Evolutionary conservation across 2,888 invertebrate genomes (phyloP).

Genomic region (Caenorhabditis sp.): DNA sequence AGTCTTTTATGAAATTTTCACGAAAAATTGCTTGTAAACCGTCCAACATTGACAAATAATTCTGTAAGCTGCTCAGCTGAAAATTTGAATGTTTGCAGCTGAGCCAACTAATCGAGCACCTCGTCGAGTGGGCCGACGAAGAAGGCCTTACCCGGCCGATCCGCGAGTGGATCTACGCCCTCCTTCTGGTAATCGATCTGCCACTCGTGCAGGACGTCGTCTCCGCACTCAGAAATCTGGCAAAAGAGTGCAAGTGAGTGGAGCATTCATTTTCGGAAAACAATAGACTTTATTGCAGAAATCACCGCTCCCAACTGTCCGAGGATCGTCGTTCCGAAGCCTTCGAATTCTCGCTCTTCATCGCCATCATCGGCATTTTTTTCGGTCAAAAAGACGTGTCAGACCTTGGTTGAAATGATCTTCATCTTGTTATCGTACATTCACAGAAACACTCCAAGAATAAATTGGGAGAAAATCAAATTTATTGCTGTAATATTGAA

Average conservation of each 20-base stretch:
- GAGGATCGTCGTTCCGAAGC: slow-evolving; percentile 41
- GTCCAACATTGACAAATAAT: no score
- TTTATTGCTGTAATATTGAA: no score
- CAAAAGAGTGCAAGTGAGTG: slow-evolving; percentile 42
- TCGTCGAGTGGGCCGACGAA: slow-evolving; percentile 57
- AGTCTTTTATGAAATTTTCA: not conserved
- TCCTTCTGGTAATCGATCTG: slow-evolving; percentile 53
- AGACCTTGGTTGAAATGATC: slow-evolving; percentile 23
- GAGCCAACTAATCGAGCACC: slow-evolving; percentile 46
- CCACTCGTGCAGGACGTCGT: slow-evolving; percentile 61
- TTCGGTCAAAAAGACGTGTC: slow-evolving; percentile 65
- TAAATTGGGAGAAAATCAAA: no score
- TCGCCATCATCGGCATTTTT: slow-evolving; percentile 59
- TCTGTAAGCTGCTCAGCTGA: not conserved
- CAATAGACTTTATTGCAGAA: slow-evolving; percentile 24
- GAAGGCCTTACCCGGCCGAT: slow-evolving; percentile 60
- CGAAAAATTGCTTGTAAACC: not conserved
- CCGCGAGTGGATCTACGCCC: slow-evolving; percentile 64
- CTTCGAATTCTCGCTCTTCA: slow-evolving; percentile 61
- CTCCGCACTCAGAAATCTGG: slow-evolving; percentile 48
- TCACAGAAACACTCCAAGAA: no score
- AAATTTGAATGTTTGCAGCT: slow-evolving; percentile 37
- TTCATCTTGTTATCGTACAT: not conserved
- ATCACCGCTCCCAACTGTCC: slow-evolving; percentile 29
- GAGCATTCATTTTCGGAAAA: no score